Percentiles rank a stretch among this genome's conserved stretches.
phyloP scores from a whole-genome alignment of 1,140 invertebrate genomes.

The Littorina saxatilis region DNA sequence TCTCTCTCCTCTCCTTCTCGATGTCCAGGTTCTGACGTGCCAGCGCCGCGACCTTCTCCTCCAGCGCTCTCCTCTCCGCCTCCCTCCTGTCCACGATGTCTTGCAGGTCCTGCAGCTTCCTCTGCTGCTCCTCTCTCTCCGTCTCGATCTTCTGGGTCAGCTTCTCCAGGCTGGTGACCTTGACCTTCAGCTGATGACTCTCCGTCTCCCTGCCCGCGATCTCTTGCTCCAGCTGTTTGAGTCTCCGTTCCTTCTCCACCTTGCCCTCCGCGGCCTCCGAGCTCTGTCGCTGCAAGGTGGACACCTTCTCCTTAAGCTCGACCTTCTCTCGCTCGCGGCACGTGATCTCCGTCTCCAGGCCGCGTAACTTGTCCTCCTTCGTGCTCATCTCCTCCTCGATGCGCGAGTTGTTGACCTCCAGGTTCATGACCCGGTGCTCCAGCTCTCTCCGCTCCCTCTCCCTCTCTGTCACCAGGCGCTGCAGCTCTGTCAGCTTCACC shows the following conservation, averaged over 20 bases:
- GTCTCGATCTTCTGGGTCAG: background rate
- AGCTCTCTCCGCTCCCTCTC: background rate
- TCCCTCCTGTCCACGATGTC: background rate
- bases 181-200: background rate
- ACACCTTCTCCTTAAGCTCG: slow-evolving; percentile 10
- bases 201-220: slow-evolving; percentile 1
- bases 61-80: slow-evolving; percentile 2
- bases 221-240: background rate
- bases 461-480: background rate
- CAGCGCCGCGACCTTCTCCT: slow-evolving; percentile 12
- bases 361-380: background rate
- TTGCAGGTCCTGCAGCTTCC: background rate
- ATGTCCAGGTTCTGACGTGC: background rate
- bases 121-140: slow-evolving; percentile 9
- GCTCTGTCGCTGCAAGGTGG: slow-evolving; percentile 3
- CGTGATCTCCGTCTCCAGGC: background rate
- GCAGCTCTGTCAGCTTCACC: slow-evolving; percentile 9
- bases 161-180: background rate
- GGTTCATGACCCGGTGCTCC: slow-evolving; percentile 6
- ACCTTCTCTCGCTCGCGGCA: background rate
- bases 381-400: slow-evolving; percentile 16
- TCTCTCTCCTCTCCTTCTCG: background rate
- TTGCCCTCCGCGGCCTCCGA: background rate
- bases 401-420: slow-evolving; percentile 4
- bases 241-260: background rate